Base-by-base conservation (phyloP, 2,888 invertebrate genomes). In the Helleia helle region DNA sequence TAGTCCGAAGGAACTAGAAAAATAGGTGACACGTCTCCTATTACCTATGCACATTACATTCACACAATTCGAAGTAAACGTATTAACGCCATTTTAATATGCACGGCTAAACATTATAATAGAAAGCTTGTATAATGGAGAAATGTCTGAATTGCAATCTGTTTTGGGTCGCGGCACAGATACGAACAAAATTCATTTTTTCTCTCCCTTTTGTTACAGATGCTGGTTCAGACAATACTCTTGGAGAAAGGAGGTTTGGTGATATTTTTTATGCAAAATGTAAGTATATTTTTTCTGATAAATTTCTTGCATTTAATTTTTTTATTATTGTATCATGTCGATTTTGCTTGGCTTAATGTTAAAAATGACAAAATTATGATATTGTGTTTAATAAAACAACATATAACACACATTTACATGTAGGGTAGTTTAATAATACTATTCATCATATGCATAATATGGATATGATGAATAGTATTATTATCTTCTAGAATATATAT, bases 221-320 rank as follows among this genome's bases (percentile, higher is more conserved):
- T 77, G 73, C 69, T 70, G 66, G 59, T 58, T 55, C 52, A 63
- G 74, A 77, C 70, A 76, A 77, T 73, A 75, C 65, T 54, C 53
- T 60, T 51, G 48, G 57, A 56, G 50, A 55, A 63, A 51, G 50
- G 54, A 56, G 59, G 58, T 46, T 61, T 51, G 61, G 64, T 72
- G 71, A 75, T 71, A 76, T 70, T 68, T 64, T 60, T 65, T 64
- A 58, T n/a, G 56, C 59, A 72, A 73, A 74, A 80, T 80, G 77
- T 77, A 63, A 80, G 79, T 76, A 59, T 38, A 34, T 9, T 40
- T 34, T 34, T 1, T 26, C 25, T 42, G 18, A 36, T 24, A 29
- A n/a, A n/a, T n/a, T 27, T 38, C 40, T 39, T 12, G 14, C 30
- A 27, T 17, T 38, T 36, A 31, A 13, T 42, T 41, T 41, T 41